Conservation (phyloP, 2,888 invertebrate species). For the Pasiphila rectangulata region DNA sequence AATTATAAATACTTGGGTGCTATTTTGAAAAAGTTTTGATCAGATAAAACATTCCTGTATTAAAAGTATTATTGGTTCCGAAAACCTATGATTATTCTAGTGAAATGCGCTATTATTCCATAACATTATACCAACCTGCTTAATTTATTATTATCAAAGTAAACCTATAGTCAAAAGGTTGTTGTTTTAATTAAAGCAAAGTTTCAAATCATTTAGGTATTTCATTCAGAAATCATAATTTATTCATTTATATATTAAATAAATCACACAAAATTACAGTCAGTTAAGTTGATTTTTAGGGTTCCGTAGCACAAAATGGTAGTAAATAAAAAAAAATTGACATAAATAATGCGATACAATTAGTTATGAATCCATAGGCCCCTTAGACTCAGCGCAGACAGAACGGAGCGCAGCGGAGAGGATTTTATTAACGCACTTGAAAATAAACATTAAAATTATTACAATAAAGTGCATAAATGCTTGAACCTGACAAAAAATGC, state of each 20-base stretch:
- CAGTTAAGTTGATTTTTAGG: too few relatives aligned
- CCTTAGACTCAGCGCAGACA: too few relatives aligned
- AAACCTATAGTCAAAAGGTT: slow-evolving; percentile 53
- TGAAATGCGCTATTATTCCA: slow-evolving; percentile 47
- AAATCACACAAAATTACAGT: slow-evolving; percentile 3
- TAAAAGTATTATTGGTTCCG: slow-evolving; percentile 32
- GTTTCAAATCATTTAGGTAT: not conserved
- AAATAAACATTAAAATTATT: too few relatives aligned
- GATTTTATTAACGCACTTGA: too few relatives aligned
- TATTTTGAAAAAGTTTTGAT: slow-evolving; percentile 13
- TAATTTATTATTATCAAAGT: slow-evolving; percentile 75
- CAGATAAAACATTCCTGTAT: slow-evolving; percentile 49
- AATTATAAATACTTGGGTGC: slow-evolving; percentile 18
- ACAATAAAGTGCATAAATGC: too few relatives aligned
- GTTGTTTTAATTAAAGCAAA: slow-evolving; percentile 21
- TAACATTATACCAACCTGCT: slow-evolving; percentile 60
- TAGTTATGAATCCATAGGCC: too few relatives aligned
- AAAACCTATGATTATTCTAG: slow-evolving; percentile 25
- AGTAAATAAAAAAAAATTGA: too few relatives aligned
- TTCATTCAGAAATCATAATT: too few relatives aligned
- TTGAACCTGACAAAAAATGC: too few relatives aligned
- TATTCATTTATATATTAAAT: not conserved
- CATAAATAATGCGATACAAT: too few relatives aligned
- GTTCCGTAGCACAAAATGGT: too few relatives aligned
- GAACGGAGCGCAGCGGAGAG: too few relatives aligned